Percentiles rank a stretch among this genome's conserved stretches.
Conservation (phyloP, 2,113 vertebrate genomes). For the Antennarius striatus region DNA sequence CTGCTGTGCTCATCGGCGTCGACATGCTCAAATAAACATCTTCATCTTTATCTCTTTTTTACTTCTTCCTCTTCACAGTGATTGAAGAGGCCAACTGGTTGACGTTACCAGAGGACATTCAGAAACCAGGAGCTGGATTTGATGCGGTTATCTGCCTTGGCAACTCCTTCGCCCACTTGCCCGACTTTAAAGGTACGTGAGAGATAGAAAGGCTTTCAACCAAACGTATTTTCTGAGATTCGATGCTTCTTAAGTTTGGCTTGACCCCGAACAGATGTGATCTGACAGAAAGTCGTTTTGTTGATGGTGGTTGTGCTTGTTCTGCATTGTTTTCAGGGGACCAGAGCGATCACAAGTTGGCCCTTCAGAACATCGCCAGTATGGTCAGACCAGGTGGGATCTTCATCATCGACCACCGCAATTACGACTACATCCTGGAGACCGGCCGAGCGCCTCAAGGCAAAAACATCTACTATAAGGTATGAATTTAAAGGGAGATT, state of each 20-base stretch:
- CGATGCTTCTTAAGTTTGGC: too few species aligned
- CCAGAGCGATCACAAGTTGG: slow-evolving; percentile 92
- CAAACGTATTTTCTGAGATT: background rate
- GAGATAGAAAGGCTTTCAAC: too few species aligned
- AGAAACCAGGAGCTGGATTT: slow-evolving; percentile 86
- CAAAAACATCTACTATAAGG: slow-evolving; percentile 99
- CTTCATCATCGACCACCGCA: slow-evolving; percentile 95
- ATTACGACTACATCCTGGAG: slow-evolving; percentile 95
- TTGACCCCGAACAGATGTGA: background rate
- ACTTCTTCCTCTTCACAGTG: slow-evolving; percentile 70
- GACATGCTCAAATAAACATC: background rate
- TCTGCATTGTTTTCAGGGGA: slow-evolving; percentile 81
- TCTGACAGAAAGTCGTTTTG: background rate
- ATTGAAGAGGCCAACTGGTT: slow-evolving; percentile 99
- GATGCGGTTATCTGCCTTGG: slow-evolving; percentile 97
- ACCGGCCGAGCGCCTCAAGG: slow-evolving; percentile 89
- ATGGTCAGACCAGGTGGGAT: slow-evolving; percentile 92
- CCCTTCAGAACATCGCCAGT: slow-evolving; percentile 91
- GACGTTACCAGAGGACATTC: slow-evolving; percentile 85
- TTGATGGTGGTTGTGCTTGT: background rate
- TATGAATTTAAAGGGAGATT: slow-evolving; percentile 43
- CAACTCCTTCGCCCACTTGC: slow-evolving; percentile 96
- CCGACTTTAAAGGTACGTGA: slow-evolving; percentile 92
- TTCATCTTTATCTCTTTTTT: background rate
- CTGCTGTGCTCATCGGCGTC: background rate